A percentile compares a stretch with the other conserved stretches of the same genome.
These are phyloP conservation scores for Pemphigus obesinymphae DNA, from an alignment of 1,140 invertebrate species.

Conservation along the genomic window DNA sequence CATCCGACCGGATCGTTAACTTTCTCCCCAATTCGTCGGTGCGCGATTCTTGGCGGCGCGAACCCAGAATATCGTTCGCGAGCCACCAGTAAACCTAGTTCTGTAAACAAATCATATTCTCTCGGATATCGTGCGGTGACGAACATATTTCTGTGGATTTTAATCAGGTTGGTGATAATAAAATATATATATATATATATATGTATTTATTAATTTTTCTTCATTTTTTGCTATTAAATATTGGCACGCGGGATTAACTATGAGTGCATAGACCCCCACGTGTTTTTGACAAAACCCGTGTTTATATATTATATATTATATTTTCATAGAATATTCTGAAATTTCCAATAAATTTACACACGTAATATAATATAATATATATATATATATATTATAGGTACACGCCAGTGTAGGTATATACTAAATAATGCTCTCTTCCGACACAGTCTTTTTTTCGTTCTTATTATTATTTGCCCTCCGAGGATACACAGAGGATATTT, in stretches of 20 bases:
- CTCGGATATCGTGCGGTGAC: not conserved
- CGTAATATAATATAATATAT: not conserved
- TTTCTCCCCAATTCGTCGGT: slow-evolving; percentile 8
- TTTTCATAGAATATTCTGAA: not conserved
- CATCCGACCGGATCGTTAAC: slow-evolving; percentile 34
- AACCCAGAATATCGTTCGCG: not conserved
- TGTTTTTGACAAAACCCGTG: too few relatives aligned
- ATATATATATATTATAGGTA: not conserved
- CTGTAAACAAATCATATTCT: not conserved
- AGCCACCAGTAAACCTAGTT: not conserved
- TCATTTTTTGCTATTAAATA: too few relatives aligned
- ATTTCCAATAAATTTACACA: not conserved
- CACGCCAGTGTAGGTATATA: not conserved
- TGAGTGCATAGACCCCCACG: too few relatives aligned
- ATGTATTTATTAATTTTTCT: not conserved
- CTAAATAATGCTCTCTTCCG: not conserved
- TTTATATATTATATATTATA: too few relatives aligned
- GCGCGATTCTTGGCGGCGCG: not conserved
- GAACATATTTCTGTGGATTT: not conserved
- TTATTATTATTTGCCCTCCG: not conserved
- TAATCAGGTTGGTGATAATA: slow-evolving; percentile 1
- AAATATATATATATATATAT: not conserved
- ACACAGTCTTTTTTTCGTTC: not conserved
- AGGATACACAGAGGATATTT: not conserved
- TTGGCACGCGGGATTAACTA: too few relatives aligned